phyloP scores from a whole-genome alignment of 2,113 vertebrate genomes.

The Hemiprocne comata region DNA sequence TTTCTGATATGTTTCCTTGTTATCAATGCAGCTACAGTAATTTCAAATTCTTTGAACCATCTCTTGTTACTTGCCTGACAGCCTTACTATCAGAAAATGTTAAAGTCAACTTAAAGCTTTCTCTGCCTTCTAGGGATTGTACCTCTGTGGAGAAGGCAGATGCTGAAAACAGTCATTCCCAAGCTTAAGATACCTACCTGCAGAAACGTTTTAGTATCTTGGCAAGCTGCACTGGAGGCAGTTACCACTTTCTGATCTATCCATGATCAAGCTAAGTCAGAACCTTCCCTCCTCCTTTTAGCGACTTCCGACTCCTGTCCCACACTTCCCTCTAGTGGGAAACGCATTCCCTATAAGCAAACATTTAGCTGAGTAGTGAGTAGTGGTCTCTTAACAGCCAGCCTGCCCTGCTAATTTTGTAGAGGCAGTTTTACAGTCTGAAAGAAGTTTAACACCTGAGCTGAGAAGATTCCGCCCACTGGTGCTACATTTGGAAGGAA shows the following conservation, averaged over 20 bases:
- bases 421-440: neutral
- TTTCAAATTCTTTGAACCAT: neutral
- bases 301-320: neutral
- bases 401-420: neutral
- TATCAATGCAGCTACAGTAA: neutral
- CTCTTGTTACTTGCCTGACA: neutral
- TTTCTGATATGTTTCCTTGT: neutral
- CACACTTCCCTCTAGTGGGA: constrained; percentile 53
- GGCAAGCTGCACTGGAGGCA: neutral
- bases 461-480: neutral
- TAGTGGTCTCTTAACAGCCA: neutral
- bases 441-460: neutral
- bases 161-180: neutral
- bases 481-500: neutral
- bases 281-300: neutral
- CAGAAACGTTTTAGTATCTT: neutral
- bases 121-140: neutral
- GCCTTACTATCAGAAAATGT: neutral
- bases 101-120: neutral
- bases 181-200: neutral
- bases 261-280: neutral
- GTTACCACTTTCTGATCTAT: neutral
- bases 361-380: no score
- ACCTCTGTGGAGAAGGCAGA: neutral
- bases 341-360: neutral